Percentiles rank a stretch among this genome's conserved stretches.
These are phyloP conservation scores for Cavia aperea DNA, from an alignment of 2,113 vertebrate genomes.

Conservation along the genomic window DNA sequence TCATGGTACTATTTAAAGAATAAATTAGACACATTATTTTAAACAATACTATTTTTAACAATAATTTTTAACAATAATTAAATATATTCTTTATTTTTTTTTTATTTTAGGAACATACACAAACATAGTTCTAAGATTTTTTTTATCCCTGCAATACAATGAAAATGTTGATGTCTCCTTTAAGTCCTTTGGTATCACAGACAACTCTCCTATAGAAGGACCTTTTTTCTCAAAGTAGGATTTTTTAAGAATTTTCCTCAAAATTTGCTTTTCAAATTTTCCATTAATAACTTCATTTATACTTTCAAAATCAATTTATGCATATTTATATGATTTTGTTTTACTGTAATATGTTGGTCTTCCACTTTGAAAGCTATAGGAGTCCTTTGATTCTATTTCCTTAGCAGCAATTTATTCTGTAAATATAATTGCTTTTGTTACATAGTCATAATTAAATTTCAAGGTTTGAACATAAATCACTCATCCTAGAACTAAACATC, in stretches of 20 bases:
- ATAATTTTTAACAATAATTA: constrained; percentile 17
- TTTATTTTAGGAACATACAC: background rate
- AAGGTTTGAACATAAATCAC: constrained; percentile 1
- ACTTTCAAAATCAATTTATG: background rate
- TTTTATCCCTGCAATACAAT: background rate
- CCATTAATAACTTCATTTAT: constrained; percentile 1
- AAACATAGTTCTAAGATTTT: background rate
- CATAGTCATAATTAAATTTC: background rate
- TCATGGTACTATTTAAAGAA: background rate
- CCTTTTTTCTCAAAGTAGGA: background rate
- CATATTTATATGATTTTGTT: background rate
- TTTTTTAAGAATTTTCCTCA: background rate
- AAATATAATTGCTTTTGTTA: background rate
- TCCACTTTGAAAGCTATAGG: background rate
- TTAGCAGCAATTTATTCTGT: background rate
- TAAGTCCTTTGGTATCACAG: background rate
- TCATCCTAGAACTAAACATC: background rate
- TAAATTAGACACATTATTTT: background rate
- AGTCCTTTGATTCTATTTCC: background rate
- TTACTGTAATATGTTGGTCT: constrained; percentile 19
- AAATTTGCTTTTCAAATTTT: constrained; percentile 28
- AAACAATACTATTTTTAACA: background rate
- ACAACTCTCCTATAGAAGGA: background rate
- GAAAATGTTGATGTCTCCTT: background rate
- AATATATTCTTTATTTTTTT: background rate